Conservation (phyloP, 2,797 vertebrate species). For the Pantherophis vulpinus region DNA sequence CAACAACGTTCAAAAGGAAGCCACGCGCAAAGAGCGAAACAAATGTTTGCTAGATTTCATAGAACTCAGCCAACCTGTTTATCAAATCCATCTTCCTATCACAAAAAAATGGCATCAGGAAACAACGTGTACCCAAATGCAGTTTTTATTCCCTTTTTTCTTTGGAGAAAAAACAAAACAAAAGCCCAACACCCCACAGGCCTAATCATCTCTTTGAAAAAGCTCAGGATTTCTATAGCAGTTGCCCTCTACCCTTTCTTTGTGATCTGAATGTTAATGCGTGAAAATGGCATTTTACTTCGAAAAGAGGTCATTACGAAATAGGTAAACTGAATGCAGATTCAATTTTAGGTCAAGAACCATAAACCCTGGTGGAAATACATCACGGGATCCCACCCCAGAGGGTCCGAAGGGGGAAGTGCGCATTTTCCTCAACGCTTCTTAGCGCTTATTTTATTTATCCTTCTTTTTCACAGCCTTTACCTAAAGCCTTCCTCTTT, state of each 20-base stretch:
- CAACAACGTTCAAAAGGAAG: background rate
- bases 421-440: background rate
- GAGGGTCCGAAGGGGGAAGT: background rate
- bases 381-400: rapidly evolving
- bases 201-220: background rate
- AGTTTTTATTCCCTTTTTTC: background rate
- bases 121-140: background rate
- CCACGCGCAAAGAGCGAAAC: no score
- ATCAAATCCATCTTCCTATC: background rate
- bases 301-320: background rate
- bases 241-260: background rate
- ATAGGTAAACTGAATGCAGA: slow-evolving; percentile 32
- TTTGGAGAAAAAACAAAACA: background rate
- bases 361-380: background rate
- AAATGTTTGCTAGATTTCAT: background rate
- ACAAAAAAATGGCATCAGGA: background rate
- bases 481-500: background rate
- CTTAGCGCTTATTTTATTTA: background rate
- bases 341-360: slow-evolving; percentile 2
- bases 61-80: background rate
- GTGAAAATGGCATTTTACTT: background rate
- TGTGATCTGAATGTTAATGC: slow-evolving; percentile 23
- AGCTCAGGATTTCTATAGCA: background rate
- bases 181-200: background rate
- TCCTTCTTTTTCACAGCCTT: background rate